Conservation (phyloP, 2,113 vertebrate species). For the Dasyprocta punctata region DNA sequence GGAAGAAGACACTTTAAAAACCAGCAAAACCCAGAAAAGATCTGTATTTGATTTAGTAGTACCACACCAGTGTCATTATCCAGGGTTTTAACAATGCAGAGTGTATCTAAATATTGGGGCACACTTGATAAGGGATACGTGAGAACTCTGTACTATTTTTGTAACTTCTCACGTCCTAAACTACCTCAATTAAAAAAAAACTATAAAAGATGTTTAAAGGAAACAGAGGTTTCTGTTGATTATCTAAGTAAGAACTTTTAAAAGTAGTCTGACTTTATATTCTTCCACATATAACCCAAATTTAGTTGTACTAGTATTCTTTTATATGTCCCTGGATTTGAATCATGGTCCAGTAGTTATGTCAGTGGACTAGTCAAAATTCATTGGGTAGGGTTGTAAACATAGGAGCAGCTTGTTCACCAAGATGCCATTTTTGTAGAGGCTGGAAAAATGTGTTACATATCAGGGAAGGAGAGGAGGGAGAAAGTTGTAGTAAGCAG, state of each 20-base stretch:
- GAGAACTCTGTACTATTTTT: constrained; percentile 18
- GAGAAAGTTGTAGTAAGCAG: not conserved
- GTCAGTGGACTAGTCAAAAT: not conserved
- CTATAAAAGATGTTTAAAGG: not conserved
- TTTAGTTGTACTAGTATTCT: not conserved
- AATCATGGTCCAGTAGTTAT: not conserved
- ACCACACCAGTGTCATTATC: not conserved
- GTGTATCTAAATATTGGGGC: constrained; percentile 7
- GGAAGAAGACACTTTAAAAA: not conserved
- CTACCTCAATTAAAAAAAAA: not conserved
- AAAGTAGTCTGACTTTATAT: constrained; percentile 22
- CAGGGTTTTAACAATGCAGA: constrained; percentile 10
- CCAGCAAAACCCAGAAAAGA: not conserved
- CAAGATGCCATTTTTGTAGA: constrained; percentile 13
- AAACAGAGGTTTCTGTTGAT: constrained; percentile 9
- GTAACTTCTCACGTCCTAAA: not conserved
- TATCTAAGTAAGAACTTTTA: not conserved
- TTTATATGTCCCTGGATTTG: not conserved
- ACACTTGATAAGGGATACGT: not conserved
- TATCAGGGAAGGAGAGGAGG: not conserved
- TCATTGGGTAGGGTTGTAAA: not conserved
- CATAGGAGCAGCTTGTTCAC: not conserved
- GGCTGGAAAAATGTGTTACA: not conserved
- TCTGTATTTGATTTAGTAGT: constrained; percentile 14
- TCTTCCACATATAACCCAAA: not conserved